A percentile compares a stretch with the other conserved stretches of the same genome.
Conservation (phyloP, 1,140 invertebrate genomes). For the Drosophila ohnishii region DNA sequence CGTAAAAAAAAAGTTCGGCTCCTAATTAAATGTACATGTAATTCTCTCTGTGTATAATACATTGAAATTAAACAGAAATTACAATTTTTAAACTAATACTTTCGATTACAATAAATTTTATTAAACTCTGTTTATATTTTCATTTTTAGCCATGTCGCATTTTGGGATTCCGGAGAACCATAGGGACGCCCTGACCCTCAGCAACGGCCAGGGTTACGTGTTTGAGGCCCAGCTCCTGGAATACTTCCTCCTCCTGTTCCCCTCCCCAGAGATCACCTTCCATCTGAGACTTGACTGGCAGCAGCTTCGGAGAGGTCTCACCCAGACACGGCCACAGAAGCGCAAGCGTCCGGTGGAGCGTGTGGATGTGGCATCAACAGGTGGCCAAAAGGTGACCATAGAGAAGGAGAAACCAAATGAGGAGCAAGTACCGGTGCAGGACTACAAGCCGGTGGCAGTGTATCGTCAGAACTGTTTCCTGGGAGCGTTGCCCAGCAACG, state of each 20-base stretch:
- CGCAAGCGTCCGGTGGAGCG: conserved; percentile 20
- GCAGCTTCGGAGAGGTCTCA: conserved; percentile 38
- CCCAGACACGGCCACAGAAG: conserved; percentile 13
- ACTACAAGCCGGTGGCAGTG: conserved; percentile 66
- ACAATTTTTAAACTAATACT: too few relatives aligned
- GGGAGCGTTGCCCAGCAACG: conserved; percentile 47
- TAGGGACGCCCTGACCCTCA: conserved; percentile 52
- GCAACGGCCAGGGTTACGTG: conserved; percentile 65
- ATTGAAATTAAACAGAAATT: too few relatives aligned
- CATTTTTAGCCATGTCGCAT: conserved; percentile 36
- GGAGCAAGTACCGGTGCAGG: conserved; percentile 2
- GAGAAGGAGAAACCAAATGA: conserved; percentile 1
- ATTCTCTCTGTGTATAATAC: too few relatives aligned
- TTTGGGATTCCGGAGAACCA: conserved; percentile 56
- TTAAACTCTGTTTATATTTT: background rate
- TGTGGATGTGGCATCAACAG: background rate
- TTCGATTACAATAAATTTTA: too few relatives aligned
- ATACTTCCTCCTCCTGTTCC: conserved; percentile 73
- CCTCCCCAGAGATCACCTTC: conserved; percentile 65
- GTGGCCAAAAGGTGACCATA: background rate
- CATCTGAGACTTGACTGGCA: conserved; percentile 67
- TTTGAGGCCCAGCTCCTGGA: conserved; percentile 70
- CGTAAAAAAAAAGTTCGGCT: background rate
- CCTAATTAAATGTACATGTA: too few relatives aligned
- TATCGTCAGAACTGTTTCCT: conserved; percentile 75